Evolutionary conservation across 1,140 invertebrate species (phyloP).

Genomic region (Bactericera cockerelli): DNA sequence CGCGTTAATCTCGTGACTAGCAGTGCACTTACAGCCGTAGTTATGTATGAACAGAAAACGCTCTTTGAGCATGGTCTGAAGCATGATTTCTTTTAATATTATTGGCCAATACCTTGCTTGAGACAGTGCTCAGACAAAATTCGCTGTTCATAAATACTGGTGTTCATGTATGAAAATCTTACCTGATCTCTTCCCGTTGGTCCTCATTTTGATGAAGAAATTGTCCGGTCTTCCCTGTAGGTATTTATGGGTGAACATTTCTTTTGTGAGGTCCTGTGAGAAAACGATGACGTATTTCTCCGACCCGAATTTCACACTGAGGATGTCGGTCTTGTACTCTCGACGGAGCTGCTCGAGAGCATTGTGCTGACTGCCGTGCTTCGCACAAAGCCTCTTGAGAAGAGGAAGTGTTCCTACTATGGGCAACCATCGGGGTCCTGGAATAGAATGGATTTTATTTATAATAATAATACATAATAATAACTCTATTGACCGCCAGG

Average conservation of each 20-base stretch:
- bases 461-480: too few relatives aligned
- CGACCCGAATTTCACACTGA: conserved; percentile 48
- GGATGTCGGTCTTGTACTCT: conserved; percentile 41
- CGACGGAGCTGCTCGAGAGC: conserved; percentile 40
- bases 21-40: too few relatives aligned
- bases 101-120: too few relatives aligned
- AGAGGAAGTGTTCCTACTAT: conserved; percentile 44
- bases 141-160: too few relatives aligned
- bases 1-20: too few relatives aligned
- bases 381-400: conserved; percentile 35
- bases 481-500: too few relatives aligned
- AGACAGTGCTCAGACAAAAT: too few relatives aligned
- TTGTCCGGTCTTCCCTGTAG: conserved; percentile 56
- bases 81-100: too few relatives aligned
- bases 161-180: too few relatives aligned
- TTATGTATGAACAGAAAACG: too few relatives aligned
- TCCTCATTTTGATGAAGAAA: conserved; percentile 49
- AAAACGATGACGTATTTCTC: conserved; percentile 43
- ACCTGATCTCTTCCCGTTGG: conserved; percentile 48
- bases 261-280: conserved; percentile 37
- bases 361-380: conserved; percentile 42
- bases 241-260: conserved; percentile 43
- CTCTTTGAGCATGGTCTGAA: too few relatives aligned
- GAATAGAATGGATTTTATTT: conserved; percentile 13
- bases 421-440: conserved; percentile 52